A percentile compares a stretch with the other conserved stretches of the same genome.
Evolutionary conservation across 92 coral and sea anemone genomes (phyloP).

Genomic region (Epizoanthus stellaris): DNA sequence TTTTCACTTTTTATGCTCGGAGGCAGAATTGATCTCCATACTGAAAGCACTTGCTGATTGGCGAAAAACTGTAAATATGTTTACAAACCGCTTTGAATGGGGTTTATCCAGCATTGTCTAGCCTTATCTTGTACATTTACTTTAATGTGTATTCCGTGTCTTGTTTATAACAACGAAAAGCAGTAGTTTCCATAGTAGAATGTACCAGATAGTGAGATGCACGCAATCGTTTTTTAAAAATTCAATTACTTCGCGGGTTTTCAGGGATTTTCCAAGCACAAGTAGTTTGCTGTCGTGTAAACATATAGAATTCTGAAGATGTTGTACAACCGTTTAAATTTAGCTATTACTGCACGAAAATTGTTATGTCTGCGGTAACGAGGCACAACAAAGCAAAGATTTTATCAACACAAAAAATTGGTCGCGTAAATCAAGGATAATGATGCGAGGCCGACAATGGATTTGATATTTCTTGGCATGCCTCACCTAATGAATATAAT

Average conservation of each 20-base stretch:
- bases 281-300: neutral
- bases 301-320: neutral
- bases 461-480: slow-evolving; percentile 1
- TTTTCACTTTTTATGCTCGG: too few relatives aligned
- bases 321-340: neutral
- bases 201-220: neutral
- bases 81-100: slow-evolving; percentile 10
- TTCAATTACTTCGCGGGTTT: too few relatives aligned
- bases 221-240: neutral
- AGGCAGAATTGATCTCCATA: too few relatives aligned
- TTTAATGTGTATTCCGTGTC: neutral
- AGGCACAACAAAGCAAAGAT: neutral
- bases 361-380: slow-evolving; percentile 21
- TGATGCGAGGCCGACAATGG: slow-evolving; percentile 8
- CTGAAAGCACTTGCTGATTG: neutral
- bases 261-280: neutral
- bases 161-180: neutral
- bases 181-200: neutral
- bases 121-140: neutral
- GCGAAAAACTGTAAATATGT: neutral
- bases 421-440: neutral
- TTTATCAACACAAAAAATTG: slow-evolving; percentile 16
- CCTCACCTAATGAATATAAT: neutral
- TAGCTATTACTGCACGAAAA: neutral
- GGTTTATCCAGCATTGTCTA: slow-evolving; percentile 14